A percentile compares a stretch with the other conserved stretches of the same genome.
These are phyloP conservation scores for Nyctalus aviator DNA, from an alignment of 2,797 vertebrate species.

Conservation along the genomic window DNA sequence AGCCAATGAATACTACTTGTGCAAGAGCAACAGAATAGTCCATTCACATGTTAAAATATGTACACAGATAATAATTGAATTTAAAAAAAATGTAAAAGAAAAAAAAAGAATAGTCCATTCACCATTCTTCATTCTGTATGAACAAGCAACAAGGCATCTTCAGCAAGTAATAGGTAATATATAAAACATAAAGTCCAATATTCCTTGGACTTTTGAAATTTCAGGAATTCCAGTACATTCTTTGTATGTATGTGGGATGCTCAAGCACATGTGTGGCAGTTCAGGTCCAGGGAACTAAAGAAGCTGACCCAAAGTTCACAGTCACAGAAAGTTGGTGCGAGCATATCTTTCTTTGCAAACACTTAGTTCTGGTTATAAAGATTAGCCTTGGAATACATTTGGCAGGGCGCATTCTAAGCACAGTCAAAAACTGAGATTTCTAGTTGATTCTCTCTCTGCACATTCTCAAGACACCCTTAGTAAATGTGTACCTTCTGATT, in stretches of 20 bases:
- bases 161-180: not conserved
- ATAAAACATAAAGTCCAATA: not conserved
- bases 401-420: not conserved
- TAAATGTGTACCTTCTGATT: not conserved
- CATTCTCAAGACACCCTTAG: constrained; percentile 1
- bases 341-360: not conserved
- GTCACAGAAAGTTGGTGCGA: not conserved
- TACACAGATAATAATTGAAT: too few relatives aligned
- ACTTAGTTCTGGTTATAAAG: not conserved
- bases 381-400: not conserved
- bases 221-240: not conserved
- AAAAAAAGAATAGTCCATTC: not conserved
- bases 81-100: too few relatives aligned
- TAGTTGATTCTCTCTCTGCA: not conserved
- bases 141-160: constrained; percentile 5
- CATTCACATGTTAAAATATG: not conserved
- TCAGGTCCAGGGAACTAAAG: not conserved
- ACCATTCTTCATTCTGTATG: not conserved
- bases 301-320: not conserved
- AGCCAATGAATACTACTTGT: not conserved
- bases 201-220: constrained; percentile 28
- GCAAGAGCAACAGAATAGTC: not conserved
- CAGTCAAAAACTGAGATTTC: not conserved
- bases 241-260: not conserved
- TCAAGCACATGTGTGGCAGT: not conserved